These are phyloP conservation scores for Anthrax anthrax DNA, from an alignment of 2,888 invertebrate genomes.

Conservation along the genomic window DNA sequence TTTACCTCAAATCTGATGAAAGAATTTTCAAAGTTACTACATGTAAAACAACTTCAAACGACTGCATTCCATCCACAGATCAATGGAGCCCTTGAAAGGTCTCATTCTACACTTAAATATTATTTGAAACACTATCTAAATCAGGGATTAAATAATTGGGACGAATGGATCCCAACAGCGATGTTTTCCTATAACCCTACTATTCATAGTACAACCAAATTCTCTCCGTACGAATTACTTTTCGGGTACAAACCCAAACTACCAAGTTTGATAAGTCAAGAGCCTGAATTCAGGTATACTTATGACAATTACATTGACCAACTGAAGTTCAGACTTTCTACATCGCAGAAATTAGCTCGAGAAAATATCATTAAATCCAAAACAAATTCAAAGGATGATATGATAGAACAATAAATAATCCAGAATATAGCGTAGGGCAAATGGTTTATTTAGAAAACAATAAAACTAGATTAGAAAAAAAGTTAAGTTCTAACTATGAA, in stretches of 20 bases:
- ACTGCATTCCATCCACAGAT: constrained; percentile 23
- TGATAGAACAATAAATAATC: constrained; percentile 2
- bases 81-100: constrained; percentile 21
- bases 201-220: constrained; percentile 21
- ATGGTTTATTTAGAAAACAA: constrained; percentile 7
- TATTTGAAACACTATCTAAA: constrained; percentile 21
- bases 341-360: constrained; percentile 6
- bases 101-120: constrained; percentile 16
- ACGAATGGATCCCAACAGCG: constrained; percentile 18
- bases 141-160: constrained; percentile 20
- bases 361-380: constrained; percentile 7
- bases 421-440: constrained; percentile 4
- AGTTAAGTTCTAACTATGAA: constrained; percentile 5
- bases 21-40: constrained; percentile 20
- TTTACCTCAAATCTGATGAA: constrained; percentile 23
- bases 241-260: constrained; percentile 7
- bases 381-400: constrained; percentile 3
- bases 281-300: constrained; percentile 6
- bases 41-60: constrained; percentile 19
- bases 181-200: constrained; percentile 22
- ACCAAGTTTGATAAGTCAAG: constrained; percentile 2
- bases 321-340: constrained; percentile 7
- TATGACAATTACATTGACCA: constrained; percentile 7
- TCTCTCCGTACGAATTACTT: constrained; percentile 17
- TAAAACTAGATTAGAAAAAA: constrained; percentile 2